phyloP scores from a whole-genome alignment of 1,140 invertebrate genomes.

The Drosophila guanche region DNA sequence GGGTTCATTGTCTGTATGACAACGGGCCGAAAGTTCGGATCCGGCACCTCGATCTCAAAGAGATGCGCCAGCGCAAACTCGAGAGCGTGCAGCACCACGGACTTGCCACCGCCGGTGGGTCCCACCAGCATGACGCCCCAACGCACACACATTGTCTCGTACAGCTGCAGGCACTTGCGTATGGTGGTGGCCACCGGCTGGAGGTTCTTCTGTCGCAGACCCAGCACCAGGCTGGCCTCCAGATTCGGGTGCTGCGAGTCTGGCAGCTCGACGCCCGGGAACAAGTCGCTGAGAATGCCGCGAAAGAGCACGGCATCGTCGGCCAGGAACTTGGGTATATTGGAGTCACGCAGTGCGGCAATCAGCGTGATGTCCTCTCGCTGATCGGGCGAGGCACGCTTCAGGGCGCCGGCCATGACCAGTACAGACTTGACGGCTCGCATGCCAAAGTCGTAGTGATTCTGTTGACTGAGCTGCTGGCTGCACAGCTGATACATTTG shows the following conservation, averaged over 20 bases:
- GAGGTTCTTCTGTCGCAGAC: slow-evolving; percentile 84
- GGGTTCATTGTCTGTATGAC: slow-evolving; percentile 92
- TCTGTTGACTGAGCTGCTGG: slow-evolving; percentile 95
- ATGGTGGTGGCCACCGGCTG: slow-evolving; percentile 88
- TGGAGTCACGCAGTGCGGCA: slow-evolving; percentile 94
- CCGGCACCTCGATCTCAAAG: slow-evolving; percentile 85
- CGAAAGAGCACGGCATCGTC: slow-evolving; percentile 93
- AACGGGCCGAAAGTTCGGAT: slow-evolving; percentile 86
- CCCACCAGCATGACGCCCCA: slow-evolving; percentile 98
- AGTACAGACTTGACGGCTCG: slow-evolving; percentile 89
- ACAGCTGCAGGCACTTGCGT: slow-evolving; percentile 92
- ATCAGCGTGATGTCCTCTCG: slow-evolving; percentile 91
- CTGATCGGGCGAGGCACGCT: slow-evolving; percentile 92
- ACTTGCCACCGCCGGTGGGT: slow-evolving; percentile 93
- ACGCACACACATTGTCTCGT: slow-evolving; percentile 96
- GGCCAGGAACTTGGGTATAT: slow-evolving; percentile 95
- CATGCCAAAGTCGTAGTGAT: slow-evolving; percentile 97
- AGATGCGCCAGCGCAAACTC: slow-evolving; percentile 88
- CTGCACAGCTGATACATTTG: slow-evolving; percentile 96
- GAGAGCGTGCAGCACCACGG: slow-evolving; percentile 87
- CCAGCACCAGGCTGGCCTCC: slow-evolving; percentile 85
- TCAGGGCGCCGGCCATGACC: slow-evolving; percentile 94
- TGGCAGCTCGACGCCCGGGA: slow-evolving; percentile 92
- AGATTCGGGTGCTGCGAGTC: slow-evolving; percentile 91
- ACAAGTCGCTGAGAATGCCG: slow-evolving; percentile 95